Evolutionary conservation across 2,888 invertebrate species (phyloP).

Genomic region (Adelphocoris suturalis): DNA sequence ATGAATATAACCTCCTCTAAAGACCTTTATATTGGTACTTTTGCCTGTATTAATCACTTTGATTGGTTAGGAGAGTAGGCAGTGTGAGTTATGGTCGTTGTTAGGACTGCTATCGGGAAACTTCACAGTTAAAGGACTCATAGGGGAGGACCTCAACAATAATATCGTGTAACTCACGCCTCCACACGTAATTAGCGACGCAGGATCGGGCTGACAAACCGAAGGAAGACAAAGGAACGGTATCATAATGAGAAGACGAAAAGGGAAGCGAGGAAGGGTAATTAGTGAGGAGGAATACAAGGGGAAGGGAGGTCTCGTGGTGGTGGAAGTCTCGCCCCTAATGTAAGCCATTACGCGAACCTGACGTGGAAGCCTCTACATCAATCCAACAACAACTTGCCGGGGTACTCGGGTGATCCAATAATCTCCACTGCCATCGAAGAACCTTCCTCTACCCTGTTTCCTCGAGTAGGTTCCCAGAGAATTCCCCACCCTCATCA

Average conservation of each 20-base stretch:
- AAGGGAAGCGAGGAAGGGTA: slow-evolving; percentile 38
- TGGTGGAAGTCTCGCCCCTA: not conserved
- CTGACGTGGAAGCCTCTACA: slow-evolving; percentile 63
- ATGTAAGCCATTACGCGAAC: slow-evolving; percentile 68
- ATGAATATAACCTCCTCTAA: too few species aligned
- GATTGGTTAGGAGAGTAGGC: too few species aligned
- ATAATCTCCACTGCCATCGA: slow-evolving; percentile 57
- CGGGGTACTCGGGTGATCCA: slow-evolving; percentile 60
- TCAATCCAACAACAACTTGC: slow-evolving; percentile 62
- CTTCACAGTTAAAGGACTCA: too few species aligned
- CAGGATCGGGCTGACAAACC: not conserved
- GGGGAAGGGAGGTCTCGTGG: not conserved
- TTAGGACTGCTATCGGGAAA: too few species aligned
- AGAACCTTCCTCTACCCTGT: not conserved
- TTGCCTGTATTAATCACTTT: too few species aligned
- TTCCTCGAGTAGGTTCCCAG: too few species aligned
- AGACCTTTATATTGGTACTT: too few species aligned
- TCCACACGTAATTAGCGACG: not conserved
- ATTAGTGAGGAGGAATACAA: slow-evolving; percentile 40
- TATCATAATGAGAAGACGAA: slow-evolving; percentile 34
- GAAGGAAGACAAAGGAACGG: slow-evolving; percentile 31
- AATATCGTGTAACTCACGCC: not conserved
- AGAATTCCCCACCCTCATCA: slow-evolving; percentile 55
- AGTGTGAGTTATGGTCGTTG: too few species aligned
- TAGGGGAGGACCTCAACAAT: too few species aligned